Conservation (phyloP, 2,113 vertebrate species). For the Lepus europaeus region DNA sequence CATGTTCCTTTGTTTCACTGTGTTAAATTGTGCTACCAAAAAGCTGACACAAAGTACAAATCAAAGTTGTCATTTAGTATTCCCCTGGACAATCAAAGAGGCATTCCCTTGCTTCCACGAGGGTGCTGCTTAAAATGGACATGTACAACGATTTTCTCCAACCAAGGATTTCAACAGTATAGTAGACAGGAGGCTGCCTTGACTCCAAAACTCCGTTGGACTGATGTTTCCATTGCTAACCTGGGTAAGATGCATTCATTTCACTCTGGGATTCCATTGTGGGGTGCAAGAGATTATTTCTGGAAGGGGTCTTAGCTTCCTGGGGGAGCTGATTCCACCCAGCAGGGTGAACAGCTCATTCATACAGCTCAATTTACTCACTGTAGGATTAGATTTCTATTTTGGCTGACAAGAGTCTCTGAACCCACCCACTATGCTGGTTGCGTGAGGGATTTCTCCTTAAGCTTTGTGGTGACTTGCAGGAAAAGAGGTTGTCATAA, state of each 20-base stretch:
- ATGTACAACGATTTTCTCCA: not conserved
- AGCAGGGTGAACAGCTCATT: not conserved
- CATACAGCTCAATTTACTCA: not conserved
- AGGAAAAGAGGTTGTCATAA: not conserved
- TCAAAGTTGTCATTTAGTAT: conserved; percentile 7
- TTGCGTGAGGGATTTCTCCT: not conserved
- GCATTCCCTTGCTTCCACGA: not conserved
- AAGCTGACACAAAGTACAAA: not conserved
- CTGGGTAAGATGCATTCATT: not conserved
- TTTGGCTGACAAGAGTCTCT: not conserved
- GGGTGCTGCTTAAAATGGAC: not conserved
- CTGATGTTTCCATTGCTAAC: not conserved
- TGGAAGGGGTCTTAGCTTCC: not conserved
- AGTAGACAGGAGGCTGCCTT: not conserved
- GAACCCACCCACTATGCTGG: not conserved
- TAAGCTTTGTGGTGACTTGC: not conserved
- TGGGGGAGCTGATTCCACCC: not conserved
- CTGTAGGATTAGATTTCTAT: conserved; percentile 2
- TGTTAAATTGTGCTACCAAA: conserved; percentile 5
- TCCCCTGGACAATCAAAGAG: not conserved
- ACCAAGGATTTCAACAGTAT: not conserved
- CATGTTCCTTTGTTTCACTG: conserved; percentile 63
- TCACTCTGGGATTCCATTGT: not conserved
- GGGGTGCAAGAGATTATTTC: conserved; percentile 1
- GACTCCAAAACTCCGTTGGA: not conserved